Conservation (phyloP, 2,797 vertebrate genomes). For the Callimico goeldii region DNA sequence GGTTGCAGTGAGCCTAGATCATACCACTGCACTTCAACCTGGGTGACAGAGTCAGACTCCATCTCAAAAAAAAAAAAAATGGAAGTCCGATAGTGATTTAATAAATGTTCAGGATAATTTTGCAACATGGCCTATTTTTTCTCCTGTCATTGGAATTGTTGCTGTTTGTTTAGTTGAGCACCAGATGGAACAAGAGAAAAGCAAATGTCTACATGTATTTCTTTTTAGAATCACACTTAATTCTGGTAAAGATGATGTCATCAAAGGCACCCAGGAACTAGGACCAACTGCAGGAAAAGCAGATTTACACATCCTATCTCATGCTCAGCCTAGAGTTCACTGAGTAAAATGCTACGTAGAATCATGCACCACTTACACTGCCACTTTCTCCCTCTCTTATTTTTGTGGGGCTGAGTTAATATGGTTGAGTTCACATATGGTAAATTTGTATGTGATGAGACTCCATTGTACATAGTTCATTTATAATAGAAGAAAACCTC, state of each 20-base stretch:
- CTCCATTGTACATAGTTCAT: not conserved
- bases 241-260: not conserved
- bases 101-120: not conserved
- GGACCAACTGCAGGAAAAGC: not conserved
- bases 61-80: too few relatives aligned
- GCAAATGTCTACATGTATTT: not conserved
- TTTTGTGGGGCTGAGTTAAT: not conserved
- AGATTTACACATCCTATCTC: not conserved
- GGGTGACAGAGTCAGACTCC: accelerated
- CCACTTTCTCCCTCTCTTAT: not conserved
- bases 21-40: not conserved
- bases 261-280: not conserved
- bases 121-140: not conserved
- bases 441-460: not conserved
- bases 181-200: not conserved
- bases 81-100: not conserved
- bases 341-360: not conserved
- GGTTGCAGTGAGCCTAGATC: not conserved
- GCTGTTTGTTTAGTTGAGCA: not conserved
- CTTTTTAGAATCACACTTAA: not conserved
- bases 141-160: not conserved
- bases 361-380: not conserved
- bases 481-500: not conserved
- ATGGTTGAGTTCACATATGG: not conserved
- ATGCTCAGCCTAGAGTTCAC: not conserved